These are phyloP conservation scores for Takifugu ocellatus DNA, from an alignment of 2,797 vertebrate species.

Conservation along the genomic window DNA sequence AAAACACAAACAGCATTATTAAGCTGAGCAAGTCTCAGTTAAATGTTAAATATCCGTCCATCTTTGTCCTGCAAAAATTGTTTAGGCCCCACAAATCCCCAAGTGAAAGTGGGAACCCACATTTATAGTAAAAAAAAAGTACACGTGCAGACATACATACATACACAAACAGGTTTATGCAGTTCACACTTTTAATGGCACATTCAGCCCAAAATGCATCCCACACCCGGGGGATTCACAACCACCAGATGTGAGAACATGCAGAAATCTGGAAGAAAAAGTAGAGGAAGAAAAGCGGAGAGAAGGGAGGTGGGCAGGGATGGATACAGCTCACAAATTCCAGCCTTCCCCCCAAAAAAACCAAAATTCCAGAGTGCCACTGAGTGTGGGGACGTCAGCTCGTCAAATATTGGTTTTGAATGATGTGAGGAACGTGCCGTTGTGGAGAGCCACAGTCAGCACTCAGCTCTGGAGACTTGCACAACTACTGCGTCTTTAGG, in stretches of 20 bases:
- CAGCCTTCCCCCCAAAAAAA: conserved; percentile 26
- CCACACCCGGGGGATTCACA: conserved; percentile 31
- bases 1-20: too few species aligned
- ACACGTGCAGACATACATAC: neutral
- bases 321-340: conserved; percentile 48
- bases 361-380: conserved; percentile 33
- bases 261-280: conserved; percentile 10
- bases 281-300: conserved; percentile 17
- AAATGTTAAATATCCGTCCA: too few species aligned
- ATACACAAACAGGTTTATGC: conserved; percentile 15
- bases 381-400: conserved; percentile 57
- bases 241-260: conserved; percentile 38
- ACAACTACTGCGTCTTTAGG: conserved; percentile 27
- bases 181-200: conserved; percentile 48
- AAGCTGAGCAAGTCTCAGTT: too few species aligned
- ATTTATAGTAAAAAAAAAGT: neutral
- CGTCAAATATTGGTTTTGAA: conserved; percentile 66
- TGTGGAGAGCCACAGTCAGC: conserved; percentile 26
- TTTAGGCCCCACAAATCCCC: too few species aligned
- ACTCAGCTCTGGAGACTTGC: conserved; percentile 7
- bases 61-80: too few species aligned
- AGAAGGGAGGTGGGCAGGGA: conserved; percentile 19
- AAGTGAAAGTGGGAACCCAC: too few species aligned
- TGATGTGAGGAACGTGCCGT: conserved; percentile 51
- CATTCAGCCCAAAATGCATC: conserved; percentile 54